Conservation (phyloP, 2,888 invertebrate species). For the Liopterus haemorrhoidalis region DNA sequence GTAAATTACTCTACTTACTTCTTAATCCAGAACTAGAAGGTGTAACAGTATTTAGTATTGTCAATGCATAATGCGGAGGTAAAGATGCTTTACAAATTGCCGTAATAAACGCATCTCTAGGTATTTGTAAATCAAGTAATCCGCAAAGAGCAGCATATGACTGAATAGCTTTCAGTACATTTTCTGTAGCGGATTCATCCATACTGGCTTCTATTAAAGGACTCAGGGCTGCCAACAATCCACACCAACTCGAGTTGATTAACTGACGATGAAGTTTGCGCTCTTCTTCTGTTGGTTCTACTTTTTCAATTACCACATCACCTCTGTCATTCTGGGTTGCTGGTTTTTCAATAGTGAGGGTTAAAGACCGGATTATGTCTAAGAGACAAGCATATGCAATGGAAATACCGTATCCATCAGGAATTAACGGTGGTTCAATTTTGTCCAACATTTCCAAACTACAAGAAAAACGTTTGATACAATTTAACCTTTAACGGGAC, state of each 20-base stretch:
- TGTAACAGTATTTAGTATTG: constrained; percentile 66
- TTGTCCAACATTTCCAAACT: constrained; percentile 96
- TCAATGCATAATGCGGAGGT: constrained; percentile 90
- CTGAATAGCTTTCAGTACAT: constrained; percentile 85
- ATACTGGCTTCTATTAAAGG: constrained; percentile 92
- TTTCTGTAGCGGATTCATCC: constrained; percentile 88
- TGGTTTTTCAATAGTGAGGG: constrained; percentile 62
- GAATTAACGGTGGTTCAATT: constrained; percentile 84
- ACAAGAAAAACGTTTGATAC: constrained; percentile 32
- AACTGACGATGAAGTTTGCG: constrained; percentile 62
- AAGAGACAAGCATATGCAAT: constrained; percentile 90
- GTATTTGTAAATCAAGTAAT: constrained; percentile 65
- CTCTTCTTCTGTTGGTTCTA: constrained; percentile 42
- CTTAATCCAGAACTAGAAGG: constrained; percentile 47
- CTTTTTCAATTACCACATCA: constrained; percentile 19
- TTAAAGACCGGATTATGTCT: constrained; percentile 83
- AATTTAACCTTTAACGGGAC: neutral
- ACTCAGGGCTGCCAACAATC: constrained; percentile 83
- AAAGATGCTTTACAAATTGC: constrained; percentile 94
- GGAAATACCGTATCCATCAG: constrained; percentile 97
- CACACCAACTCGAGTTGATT: constrained; percentile 93
- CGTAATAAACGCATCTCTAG: constrained; percentile 90
- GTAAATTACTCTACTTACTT: constrained; percentile 26
- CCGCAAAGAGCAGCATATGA: constrained; percentile 87
- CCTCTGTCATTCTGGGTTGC: constrained; percentile 39